Base-by-base conservation (phyloP, 1,140 invertebrate genomes). In the Bradysia coprophila region DNA sequence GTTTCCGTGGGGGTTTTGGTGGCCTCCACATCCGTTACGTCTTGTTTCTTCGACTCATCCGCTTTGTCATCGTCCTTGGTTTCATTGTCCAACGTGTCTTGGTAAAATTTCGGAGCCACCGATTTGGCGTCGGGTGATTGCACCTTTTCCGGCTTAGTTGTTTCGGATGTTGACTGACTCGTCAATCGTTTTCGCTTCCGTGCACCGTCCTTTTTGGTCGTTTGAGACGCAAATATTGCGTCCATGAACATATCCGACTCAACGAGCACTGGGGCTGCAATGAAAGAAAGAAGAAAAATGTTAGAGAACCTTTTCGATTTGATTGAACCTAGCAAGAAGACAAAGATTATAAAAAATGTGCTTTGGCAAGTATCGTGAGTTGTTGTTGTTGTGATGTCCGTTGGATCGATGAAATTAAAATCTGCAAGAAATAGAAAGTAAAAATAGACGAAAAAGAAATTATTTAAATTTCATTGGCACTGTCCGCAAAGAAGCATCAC, bases 231-330 rank as follows among this genome's bases (percentile, higher is more conserved):
- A 42, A 73, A 69, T n/a, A 94, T 57, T 2, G 85, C 86, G 63
- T 92, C 86, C 75, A 90, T 91, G 54, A 94, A 93, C 59, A 87
- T 76, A 55, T 83, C 85, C 54, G 85, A 90, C 55, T 94, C 89
- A 59, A 88, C 78, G 21, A 91, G 61, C 43, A 82, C 62, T 63
- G 75, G 69, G 39, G 78, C 79, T 81, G 65, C 47, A 73, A 75
- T 48, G 62, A 62, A 51, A 49, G 49, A 44, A 51, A 54, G 51
- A 45, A 22, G 42, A 41, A 43, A 40, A 32, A n/a, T 34, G n/a
- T n/a, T n/a, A n/a, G n/a, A n/a, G n/a, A n/a, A n/a, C n/a, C n/a
- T n/a, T n/a, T n/a, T n/a, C n/a, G n/a, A n/a, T n/a, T n/a, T n/a
- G n/a, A n/a, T n/a, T n/a, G n/a, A n/a, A n/a, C n/a, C n/a, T n/a